Percentiles rank a stretch among this genome's conserved stretches.
These are phyloP conservation scores for Automeris io DNA, from an alignment of 2,888 invertebrate genomes.

Conservation along the genomic window DNA sequence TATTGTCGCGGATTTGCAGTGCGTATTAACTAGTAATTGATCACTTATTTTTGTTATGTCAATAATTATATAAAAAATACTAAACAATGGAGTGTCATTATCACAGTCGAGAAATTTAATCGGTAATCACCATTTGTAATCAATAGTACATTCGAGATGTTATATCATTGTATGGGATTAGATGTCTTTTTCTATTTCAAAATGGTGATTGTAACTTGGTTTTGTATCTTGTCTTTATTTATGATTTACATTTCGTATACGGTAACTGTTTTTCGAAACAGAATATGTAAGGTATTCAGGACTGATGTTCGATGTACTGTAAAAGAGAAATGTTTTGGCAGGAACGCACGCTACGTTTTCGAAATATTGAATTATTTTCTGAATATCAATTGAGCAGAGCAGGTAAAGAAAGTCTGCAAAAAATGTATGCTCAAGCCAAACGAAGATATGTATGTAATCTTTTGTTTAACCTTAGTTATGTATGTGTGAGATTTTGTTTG, in stretches of 20 bases:
- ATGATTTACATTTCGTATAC: background rate
- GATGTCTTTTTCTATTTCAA: background rate
- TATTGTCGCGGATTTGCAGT: slow-evolving; percentile 4
- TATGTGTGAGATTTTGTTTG: slow-evolving; percentile 19
- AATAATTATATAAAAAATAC: slow-evolving; percentile 11
- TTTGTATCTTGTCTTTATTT: background rate
- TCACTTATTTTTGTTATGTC: slow-evolving; percentile 14
- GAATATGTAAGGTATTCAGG: background rate
- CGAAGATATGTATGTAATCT: background rate
- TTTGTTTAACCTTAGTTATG: background rate
- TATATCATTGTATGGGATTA: background rate
- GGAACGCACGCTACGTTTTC: background rate
- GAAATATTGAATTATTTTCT: background rate
- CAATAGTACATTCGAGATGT: background rate
- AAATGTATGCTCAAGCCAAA: background rate
- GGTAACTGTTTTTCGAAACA: background rate
- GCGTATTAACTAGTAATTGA: slow-evolving; percentile 15
- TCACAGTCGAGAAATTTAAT: slow-evolving; percentile 1
- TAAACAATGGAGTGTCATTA: slow-evolving; percentile 12
- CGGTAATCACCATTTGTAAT: background rate
- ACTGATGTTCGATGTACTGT: background rate
- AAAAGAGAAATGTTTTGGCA: slow-evolving; percentile 5
- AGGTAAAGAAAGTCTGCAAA: background rate
- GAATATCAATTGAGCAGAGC: background rate
- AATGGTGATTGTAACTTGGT: too few relatives aligned